A percentile compares a stretch with the other conserved stretches of the same genome.
Evolutionary conservation across 2,113 vertebrate genomes (phyloP).

Genomic region (Tragulus kanchil): DNA sequence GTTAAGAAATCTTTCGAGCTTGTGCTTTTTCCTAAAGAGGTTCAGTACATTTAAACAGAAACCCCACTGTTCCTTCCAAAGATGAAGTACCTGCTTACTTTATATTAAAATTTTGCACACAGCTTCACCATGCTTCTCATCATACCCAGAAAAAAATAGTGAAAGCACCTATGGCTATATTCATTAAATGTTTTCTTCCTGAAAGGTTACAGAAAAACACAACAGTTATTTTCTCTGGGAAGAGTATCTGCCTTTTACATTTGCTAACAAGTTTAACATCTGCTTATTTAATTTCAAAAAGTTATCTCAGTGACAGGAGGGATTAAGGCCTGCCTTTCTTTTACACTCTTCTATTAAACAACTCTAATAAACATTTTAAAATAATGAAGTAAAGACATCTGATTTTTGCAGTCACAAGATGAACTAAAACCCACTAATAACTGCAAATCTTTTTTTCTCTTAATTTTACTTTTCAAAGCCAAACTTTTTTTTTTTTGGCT

Average conservation of each 20-base stretch:
- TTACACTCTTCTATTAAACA: neutral
- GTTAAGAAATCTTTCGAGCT: neutral
- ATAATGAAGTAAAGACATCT: neutral
- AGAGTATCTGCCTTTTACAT: neutral
- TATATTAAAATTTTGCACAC: neutral
- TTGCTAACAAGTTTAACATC: neutral
- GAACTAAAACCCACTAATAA: neutral
- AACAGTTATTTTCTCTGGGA: constrained; percentile 28
- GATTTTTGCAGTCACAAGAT: neutral
- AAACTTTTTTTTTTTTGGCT: neutral
- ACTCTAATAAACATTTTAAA: neutral
- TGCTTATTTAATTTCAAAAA: constrained; percentile 1
- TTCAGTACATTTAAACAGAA: neutral
- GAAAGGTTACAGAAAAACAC: constrained; percentile 3
- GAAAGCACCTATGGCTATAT: neutral
- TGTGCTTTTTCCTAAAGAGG: neutral
- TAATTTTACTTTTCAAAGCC: constrained; percentile 43
- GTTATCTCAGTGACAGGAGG: neutral
- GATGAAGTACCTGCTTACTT: neutral
- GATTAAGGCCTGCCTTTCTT: neutral
- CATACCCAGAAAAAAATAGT: neutral
- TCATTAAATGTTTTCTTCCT: neutral
- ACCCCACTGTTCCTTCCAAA: neutral
- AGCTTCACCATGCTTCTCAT: neutral
- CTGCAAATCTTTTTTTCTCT: neutral